Evolutionary conservation across 2,797 vertebrate species (phyloP).

Genomic region (Eulemur mongoz): DNA sequence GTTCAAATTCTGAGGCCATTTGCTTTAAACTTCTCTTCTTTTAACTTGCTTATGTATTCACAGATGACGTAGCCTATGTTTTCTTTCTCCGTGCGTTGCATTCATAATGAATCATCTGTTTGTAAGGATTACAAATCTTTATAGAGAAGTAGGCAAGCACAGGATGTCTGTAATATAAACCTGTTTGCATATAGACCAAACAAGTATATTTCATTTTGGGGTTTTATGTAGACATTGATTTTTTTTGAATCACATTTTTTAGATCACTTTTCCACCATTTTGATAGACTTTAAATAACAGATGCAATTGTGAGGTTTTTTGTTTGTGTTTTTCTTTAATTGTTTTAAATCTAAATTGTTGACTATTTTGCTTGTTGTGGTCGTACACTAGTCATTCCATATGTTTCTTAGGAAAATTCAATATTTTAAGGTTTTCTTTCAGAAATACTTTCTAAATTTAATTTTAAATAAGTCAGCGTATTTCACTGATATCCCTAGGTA

Average conservation of each 20-base stretch:
- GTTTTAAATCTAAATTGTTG: neutral
- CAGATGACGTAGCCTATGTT: neutral
- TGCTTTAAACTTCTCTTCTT: neutral
- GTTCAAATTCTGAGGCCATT: neutral
- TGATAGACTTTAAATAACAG: conserved; percentile 18
- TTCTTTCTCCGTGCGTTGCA: neutral
- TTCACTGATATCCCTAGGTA: conserved; percentile 61
- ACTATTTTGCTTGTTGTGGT: neutral
- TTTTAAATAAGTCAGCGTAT: conserved; percentile 46
- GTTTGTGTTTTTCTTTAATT: neutral
- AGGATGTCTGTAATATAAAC: neutral
- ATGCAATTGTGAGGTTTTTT: neutral
- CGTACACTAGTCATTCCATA: neutral
- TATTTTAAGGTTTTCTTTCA: conserved; percentile 61
- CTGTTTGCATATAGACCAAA: neutral
- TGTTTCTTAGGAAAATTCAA: conserved; percentile 39
- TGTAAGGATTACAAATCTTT: conserved; percentile 2
- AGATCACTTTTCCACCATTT: neutral
- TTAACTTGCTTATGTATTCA: neutral
- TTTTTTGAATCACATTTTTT: neutral
- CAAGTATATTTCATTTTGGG: neutral
- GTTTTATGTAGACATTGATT: neutral
- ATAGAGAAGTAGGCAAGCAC: neutral
- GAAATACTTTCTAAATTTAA: conserved; percentile 58
- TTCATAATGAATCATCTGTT: neutral